Base-by-base conservation (phyloP, 2,797 vertebrate species). In the Cuniculus paca region DNA sequence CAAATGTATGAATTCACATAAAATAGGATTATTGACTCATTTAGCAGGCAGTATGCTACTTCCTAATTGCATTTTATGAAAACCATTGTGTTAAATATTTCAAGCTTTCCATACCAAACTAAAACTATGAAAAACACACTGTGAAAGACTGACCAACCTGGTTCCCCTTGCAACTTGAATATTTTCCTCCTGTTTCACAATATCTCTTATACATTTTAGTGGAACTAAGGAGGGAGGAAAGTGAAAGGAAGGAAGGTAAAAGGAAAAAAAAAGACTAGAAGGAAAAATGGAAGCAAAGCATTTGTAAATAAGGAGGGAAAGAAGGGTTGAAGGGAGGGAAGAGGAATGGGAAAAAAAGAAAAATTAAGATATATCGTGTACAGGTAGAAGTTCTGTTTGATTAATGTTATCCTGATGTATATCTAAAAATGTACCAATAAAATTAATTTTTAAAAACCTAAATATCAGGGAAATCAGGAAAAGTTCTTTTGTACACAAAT, bases 21-120 rank as follows among this genome's bases (percentile, higher is more conserved):
- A 97, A 98, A 95, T 94, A 81, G 77, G 81, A 95, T 97, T 96
- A 97, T 96, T 95, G 92, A 97, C 98, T 98, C 77, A 94, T 70
- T 91, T 63, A 94, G 36, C 22, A 96, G 79, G 58, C 58, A 82
- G 75, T 83, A 70, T 90, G 28, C 60, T 45, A 61, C 83, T 54
- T 96, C 31, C 45, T 88, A 95, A 96, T 88, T 97, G 45, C 56
- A 96, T 97, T 95, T 93, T 89, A 88, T 90, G 87, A 97, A 97
- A 96, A 95, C 52, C 54, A 88, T 52, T 68, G 56, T 95, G 88
- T 88, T 93, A 93, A 85, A 83, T 50, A 94, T 88, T 87, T 86
- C 42, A 95, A 92, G 85, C 81, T 90, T 77, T 68, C 97, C 42
- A 63, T 74, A 88, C 13, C 70, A 63, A 58, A 52, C 11, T 85